These are phyloP conservation scores for Brachionus rubens DNA, from an alignment of 1,140 invertebrate genomes.

Conservation along the genomic window DNA sequence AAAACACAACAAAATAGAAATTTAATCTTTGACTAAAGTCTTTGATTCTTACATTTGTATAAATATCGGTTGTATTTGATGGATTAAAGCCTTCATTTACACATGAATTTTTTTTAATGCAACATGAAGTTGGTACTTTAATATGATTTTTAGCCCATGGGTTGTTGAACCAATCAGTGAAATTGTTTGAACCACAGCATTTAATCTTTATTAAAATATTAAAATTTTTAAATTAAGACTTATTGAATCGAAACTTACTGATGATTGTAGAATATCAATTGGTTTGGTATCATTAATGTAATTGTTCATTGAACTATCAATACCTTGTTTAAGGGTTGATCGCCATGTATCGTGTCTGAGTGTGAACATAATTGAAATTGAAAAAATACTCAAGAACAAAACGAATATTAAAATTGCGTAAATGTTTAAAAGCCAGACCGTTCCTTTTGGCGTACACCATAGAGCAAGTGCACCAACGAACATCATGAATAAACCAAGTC, in stretches of 20 bases:
- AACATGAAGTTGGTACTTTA: slow-evolving; percentile 31
- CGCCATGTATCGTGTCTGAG: background rate
- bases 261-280: slow-evolving; percentile 28
- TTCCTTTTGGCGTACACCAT: slow-evolving; percentile 43
- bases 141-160: slow-evolving; percentile 20
- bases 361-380: slow-evolving; percentile 11
- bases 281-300: slow-evolving; percentile 17
- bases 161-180: slow-evolving; percentile 35
- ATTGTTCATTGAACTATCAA: background rate
- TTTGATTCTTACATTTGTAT: background rate
- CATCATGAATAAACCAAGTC: slow-evolving; percentile 38
- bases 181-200: slow-evolving; percentile 39
- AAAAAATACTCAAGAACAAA: slow-evolving; percentile 22
- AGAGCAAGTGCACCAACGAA: slow-evolving; percentile 12
- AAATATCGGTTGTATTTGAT: slow-evolving; percentile 10
- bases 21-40: background rate
- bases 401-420: slow-evolving; percentile 14
- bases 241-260: no score
- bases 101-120: background rate
- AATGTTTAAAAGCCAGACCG: slow-evolving; percentile 7
- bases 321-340: background rate
- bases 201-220: no score
- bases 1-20: background rate
- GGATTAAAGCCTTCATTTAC: background rate
- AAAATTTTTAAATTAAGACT: no score